Evolutionary conservation across 1,140 invertebrate species (phyloP), one percentile per base, ranked within the genome.

Genomic region (Pantala flavescens): DNA sequence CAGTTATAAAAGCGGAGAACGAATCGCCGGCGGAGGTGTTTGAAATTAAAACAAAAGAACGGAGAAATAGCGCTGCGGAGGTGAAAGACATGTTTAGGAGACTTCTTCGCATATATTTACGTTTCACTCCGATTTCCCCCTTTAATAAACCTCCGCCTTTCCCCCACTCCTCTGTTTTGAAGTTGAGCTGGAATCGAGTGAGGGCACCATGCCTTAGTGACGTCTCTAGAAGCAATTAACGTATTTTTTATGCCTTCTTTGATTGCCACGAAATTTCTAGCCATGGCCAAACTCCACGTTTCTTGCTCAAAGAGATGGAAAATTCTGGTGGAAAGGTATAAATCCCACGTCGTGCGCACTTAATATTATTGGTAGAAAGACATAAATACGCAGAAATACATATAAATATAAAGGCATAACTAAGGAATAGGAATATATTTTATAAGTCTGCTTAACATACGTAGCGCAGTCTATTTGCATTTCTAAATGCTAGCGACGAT

Each of bases 41-140:
- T 63, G 5, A 63, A 63, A 63, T 63, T 63, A 63, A 63, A 63
- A 63, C 49, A 63, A 63, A 63, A 63, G 49, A 63, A 63, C 3
- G 49, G n/a, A 14, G 49, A 63, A 63, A 63, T 63, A 19, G 49
- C 49, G 16, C 49, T 16, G 2, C 49, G 5, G n/a, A 63, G 49
- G 49, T 19, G 49, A 16, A 63, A 63, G 49, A 63, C 49, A 63
- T 63, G 49, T 63, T 63, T 63, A 63, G 49, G 49, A 63, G 49
- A 63, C 49, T 63, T 63, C 49, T 74, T 70, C 49, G 55, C 74
- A 74, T 74, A 74, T 36, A 70, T 74, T 74, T 74, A 28, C 23
- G 74, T 74, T 14, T 63, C 49, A 3, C 5, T 21, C 16, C 14
- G 12, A 63, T 19, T 5, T 16, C 24, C 72, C 72, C 72, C 24